phyloP scores from a whole-genome alignment of 2,797 vertebrate species.

The Cyprinodon diabolis region DNA sequence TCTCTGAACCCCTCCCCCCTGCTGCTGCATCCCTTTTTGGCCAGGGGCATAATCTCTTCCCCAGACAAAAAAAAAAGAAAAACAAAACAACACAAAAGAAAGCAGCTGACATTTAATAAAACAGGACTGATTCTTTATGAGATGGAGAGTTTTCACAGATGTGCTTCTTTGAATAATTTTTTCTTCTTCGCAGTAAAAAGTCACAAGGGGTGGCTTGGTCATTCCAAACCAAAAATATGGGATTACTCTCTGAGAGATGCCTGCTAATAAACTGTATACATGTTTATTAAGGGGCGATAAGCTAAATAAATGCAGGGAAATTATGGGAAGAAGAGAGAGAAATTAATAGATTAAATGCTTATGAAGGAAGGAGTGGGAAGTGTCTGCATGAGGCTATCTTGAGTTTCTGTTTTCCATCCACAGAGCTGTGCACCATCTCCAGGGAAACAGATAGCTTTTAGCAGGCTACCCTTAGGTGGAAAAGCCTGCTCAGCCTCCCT shows the following conservation, averaged over 20 bases:
- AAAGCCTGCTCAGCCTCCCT: conserved; percentile 45
- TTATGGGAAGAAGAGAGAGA: conserved; percentile 31
- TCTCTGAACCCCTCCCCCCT: conserved; percentile 11
- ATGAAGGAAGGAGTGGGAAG: conserved; percentile 20
- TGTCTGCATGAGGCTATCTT: conserved; percentile 26
- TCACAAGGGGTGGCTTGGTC: conserved; percentile 6
- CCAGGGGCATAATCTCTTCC: conserved; percentile 70
- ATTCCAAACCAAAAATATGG: conserved; percentile 47
- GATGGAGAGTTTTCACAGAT: conserved; percentile 37
- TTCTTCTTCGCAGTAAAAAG: conserved; percentile 20
- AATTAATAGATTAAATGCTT: conserved; percentile 10
- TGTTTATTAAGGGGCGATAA: conserved; percentile 45
- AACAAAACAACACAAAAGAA: conserved; percentile 34
- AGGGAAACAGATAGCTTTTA: conserved; percentile 77
- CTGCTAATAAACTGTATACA: conserved; percentile 73
- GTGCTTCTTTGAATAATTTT: conserved; percentile 3
- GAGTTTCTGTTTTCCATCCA: conserved; percentile 51
- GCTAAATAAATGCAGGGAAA: conserved; percentile 38
- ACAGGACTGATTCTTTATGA: conserved; percentile 58
- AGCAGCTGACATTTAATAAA: conserved; percentile 77
- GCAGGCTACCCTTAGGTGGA: conserved; percentile 65
- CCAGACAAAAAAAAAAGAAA: conserved; percentile 61
- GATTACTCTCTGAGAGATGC: conserved; percentile 67
- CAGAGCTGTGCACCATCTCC: conserved; percentile 61
- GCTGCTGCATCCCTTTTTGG: conserved; percentile 52